These are phyloP conservation scores for Drosophila conformis DNA, from an alignment of 2,888 invertebrate genomes.

Conservation along the genomic window DNA sequence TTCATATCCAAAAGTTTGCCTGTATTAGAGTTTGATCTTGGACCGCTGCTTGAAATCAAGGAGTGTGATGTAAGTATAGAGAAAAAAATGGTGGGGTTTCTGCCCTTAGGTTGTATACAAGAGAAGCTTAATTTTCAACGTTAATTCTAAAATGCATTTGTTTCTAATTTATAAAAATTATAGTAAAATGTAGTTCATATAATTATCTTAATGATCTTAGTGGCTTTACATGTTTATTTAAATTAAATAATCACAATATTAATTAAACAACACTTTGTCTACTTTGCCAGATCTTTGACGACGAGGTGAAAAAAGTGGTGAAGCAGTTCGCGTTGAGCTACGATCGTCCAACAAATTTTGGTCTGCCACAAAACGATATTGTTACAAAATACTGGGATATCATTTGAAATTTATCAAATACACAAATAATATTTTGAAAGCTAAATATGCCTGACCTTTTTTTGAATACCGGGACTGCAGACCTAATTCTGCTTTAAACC, in stretches of 20 bases:
- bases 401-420: constrained; percentile 56
- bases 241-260: not conserved
- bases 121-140: not conserved
- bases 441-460: not conserved
- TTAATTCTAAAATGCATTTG: not conserved
- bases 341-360: constrained; percentile 89
- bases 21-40: constrained; percentile 89
- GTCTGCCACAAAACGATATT: constrained; percentile 88
- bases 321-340: constrained; percentile 91
- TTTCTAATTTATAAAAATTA: not conserved
- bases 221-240: not conserved
- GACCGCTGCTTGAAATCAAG: constrained; percentile 88
- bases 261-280: not conserved
- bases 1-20: constrained; percentile 90
- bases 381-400: constrained; percentile 89
- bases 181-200: not conserved
- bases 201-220: not conserved
- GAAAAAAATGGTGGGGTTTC: not conserved
- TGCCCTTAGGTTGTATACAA: not conserved
- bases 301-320: constrained; percentile 90
- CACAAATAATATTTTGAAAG: not conserved
- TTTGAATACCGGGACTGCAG: constrained; percentile 30
- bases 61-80: constrained; percentile 86
- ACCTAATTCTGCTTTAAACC: constrained; percentile 51
- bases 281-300: constrained; percentile 89